phyloP scores from a whole-genome alignment of 1,140 invertebrate species.

The Cotesia glomerata region DNA sequence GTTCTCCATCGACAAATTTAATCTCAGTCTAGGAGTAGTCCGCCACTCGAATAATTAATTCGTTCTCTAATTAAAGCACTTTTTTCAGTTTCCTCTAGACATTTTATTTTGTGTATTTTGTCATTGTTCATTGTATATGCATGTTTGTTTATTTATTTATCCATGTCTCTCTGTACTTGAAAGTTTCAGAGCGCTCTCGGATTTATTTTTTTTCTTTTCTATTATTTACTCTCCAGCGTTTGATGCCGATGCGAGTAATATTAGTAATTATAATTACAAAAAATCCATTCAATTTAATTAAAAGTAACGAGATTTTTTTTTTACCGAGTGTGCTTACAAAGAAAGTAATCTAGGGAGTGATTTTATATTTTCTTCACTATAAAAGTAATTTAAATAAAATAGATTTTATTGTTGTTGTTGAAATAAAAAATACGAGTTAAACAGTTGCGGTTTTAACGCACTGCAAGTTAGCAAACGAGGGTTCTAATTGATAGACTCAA shows the following conservation, averaged over 20 bases:
- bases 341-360: neutral
- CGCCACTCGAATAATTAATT: constrained; percentile 39
- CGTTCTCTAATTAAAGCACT: constrained; percentile 45
- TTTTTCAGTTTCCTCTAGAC: constrained; percentile 17
- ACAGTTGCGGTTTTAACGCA: constrained; percentile 4
- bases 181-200: neutral
- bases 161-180: neutral
- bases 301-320: too few relatives aligned
- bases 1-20: constrained; percentile 28
- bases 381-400: neutral
- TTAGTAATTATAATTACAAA: neutral
- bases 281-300: neutral
- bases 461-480: constrained; percentile 16
- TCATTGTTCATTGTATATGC: neutral
- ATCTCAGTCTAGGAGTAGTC: constrained; percentile 20
- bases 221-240: neutral
- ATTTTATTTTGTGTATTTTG: constrained; percentile 24
- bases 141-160: neutral
- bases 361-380: neutral
- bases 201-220: constrained; percentile 18
- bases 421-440: neutral
- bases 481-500: constrained; percentile 31
- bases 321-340: neutral
- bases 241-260: too few relatives aligned
- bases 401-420: neutral